phyloP scores from a whole-genome alignment of 2,113 vertebrate genomes.

The Dromiciops gliroides region DNA sequence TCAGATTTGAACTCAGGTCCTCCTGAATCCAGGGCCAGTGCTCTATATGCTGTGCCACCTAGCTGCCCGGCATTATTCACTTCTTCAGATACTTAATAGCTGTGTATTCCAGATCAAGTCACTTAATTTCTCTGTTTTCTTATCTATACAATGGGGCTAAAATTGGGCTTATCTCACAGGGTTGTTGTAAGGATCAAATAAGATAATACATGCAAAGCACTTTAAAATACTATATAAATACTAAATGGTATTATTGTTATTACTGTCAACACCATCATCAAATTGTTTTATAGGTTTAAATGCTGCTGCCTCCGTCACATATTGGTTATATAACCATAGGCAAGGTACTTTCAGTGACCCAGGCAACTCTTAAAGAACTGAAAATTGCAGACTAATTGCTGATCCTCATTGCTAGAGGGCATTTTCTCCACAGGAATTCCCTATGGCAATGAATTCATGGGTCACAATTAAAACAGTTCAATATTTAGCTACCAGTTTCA shows the following conservation, averaged over 20 bases:
- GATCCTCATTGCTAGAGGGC: background rate
- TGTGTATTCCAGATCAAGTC: background rate
- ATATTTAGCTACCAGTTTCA: background rate
- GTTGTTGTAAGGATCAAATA: background rate
- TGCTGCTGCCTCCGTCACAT: background rate
- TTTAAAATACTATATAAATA: background rate
- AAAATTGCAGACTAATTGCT: background rate
- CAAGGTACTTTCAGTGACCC: background rate
- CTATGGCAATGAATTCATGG: background rate
- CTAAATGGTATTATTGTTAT: background rate
- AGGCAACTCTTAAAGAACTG: background rate
- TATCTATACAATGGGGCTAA: background rate
- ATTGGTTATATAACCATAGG: background rate
- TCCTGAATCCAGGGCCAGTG: too few species aligned
- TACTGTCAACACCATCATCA: background rate
- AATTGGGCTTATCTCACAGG: background rate
- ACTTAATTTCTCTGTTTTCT: background rate
- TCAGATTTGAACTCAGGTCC: too few species aligned
- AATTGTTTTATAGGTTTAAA: background rate
- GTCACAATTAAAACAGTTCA: background rate
- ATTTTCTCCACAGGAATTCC: background rate
- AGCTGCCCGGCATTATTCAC: too few species aligned
- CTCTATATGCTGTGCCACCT: too few species aligned
- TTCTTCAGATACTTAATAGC: background rate
- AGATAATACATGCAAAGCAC: background rate